Evolutionary conservation across 2,113 vertebrate genomes (phyloP).

Genomic region (Andinoacara biseriatus): DNA sequence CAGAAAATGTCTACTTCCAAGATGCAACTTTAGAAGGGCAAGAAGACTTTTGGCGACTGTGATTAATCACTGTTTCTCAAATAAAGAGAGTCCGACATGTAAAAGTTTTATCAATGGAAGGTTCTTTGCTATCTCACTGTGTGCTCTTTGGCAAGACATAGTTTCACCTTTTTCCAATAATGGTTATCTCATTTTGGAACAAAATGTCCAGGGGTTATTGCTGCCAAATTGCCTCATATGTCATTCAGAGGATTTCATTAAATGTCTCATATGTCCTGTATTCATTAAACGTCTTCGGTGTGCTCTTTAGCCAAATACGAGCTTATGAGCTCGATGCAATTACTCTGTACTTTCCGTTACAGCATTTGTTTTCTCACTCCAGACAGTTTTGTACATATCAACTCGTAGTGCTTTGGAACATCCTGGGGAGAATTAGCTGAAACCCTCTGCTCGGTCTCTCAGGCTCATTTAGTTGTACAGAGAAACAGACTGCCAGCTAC

Average conservation of each 20-base stretch:
- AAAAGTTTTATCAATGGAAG: constrained; percentile 45
- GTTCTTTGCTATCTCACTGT: constrained; percentile 28
- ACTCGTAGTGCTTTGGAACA: constrained; percentile 26
- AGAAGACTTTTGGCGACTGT: constrained; percentile 7
- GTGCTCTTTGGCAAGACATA: constrained; percentile 33
- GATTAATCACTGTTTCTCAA: constrained; percentile 49
- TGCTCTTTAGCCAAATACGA: constrained; percentile 35
- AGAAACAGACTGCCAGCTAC: constrained; percentile 59
- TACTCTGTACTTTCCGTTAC: constrained; percentile 35
- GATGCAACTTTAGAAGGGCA: constrained; percentile 1
- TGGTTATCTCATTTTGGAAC: constrained; percentile 55
- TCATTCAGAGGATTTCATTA: constrained; percentile 60
- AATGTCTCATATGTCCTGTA: constrained; percentile 42
- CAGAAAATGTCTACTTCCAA: constrained; percentile 29
- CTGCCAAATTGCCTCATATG: constrained; percentile 55
- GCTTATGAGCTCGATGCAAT: constrained; percentile 38
- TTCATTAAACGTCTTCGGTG: constrained; percentile 37
- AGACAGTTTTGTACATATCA: constrained; percentile 35
- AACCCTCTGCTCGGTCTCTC: constrained; percentile 41
- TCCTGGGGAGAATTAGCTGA: constrained; percentile 25
- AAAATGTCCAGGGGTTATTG: constrained; percentile 22
- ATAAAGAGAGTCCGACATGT: constrained; percentile 38
- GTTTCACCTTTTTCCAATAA: constrained; percentile 52
- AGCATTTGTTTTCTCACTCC: constrained; percentile 15
- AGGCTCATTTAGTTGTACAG: constrained; percentile 15